Evolutionary conservation across 2,888 invertebrate species (phyloP).

Genomic region (Ecliptopera silaceata): DNA sequence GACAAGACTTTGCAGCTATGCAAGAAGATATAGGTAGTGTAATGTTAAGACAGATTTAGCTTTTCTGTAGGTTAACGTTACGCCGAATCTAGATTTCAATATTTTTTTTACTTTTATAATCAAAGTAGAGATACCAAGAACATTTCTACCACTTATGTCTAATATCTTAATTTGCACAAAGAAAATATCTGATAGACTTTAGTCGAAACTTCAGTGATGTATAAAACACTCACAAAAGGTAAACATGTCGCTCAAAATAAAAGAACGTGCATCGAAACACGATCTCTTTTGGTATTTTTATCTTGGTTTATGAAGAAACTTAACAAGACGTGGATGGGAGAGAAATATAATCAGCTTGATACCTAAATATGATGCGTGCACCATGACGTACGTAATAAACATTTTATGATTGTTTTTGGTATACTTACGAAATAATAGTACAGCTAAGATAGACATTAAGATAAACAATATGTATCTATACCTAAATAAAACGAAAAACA

Average conservation of each 20-base stretch:
- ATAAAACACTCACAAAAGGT: constrained; percentile 49
- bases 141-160: too few species aligned
- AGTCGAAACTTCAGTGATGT: constrained; percentile 48
- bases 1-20: too few species aligned
- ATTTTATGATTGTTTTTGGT: background rate
- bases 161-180: background rate
- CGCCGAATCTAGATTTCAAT: too few species aligned
- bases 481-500: too few species aligned
- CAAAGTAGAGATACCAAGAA: too few species aligned
- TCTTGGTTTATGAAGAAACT: constrained; percentile 23
- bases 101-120: too few species aligned
- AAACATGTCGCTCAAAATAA: constrained; percentile 50
- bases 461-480: too few species aligned
- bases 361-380: background rate
- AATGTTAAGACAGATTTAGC: too few species aligned
- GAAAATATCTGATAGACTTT: constrained; percentile 30
- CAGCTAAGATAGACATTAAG: background rate
- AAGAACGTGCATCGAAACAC: constrained; percentile 44
- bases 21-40: too few species aligned
- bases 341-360: constrained; percentile 7
- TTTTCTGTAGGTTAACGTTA: too few species aligned
- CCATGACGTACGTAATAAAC: background rate
- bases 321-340: constrained; percentile 9
- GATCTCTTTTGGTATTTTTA: constrained; percentile 32
- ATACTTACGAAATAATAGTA: background rate